Evolutionary conservation across 2,888 invertebrate genomes (phyloP), one percentile per base, ranked within the genome.

Genomic region (Agrochola litura): DNA sequence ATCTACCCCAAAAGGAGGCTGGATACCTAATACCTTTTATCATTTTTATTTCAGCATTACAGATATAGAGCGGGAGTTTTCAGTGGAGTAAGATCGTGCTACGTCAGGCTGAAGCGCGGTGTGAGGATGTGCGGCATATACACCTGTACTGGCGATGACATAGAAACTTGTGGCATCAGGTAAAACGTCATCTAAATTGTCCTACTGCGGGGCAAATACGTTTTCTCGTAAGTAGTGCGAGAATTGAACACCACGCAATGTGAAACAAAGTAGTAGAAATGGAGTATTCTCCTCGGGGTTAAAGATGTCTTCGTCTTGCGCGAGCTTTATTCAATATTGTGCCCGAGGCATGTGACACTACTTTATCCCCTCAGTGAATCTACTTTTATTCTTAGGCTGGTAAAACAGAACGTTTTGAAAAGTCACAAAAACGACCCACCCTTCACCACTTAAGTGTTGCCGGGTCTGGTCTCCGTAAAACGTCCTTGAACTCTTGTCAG

Each of bases 21-120:
- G n/a, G n/a, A n/a, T n/a, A 54, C 25, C 58, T 60, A 14, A 41
- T n/a, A n/a, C 25, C 22, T 22, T 14, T 52, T 43, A 43, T 43
- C 10, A 43, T 43, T 43, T 58, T 56, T 58, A 8, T 92, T 91
- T 10, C 90, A 95, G 95, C 86, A 86, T 61, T 97, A 97, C 86
- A 90, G 90, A 67, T 97, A 97, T 84, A 95, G 96, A 83, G 94
- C 97, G 5, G 93, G 93, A 0, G 97, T 95, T 0, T 97, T 96
- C 83, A 94, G 95, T 63, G 97, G 97, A 0, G 94, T 97, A 0
- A 92, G 97, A 37, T 93, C 93, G 2, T 97, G 93, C 87, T 91
- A 91, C 56, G 96, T 96, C 0, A 79, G 95, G 14, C 94, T 92
- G 2, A 94, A 95, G 1, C 97, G 97, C 0, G 97, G 97, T 5